phyloP scores from a whole-genome alignment of 2,113 vertebrate species.

The Podarcis raffonei region DNA sequence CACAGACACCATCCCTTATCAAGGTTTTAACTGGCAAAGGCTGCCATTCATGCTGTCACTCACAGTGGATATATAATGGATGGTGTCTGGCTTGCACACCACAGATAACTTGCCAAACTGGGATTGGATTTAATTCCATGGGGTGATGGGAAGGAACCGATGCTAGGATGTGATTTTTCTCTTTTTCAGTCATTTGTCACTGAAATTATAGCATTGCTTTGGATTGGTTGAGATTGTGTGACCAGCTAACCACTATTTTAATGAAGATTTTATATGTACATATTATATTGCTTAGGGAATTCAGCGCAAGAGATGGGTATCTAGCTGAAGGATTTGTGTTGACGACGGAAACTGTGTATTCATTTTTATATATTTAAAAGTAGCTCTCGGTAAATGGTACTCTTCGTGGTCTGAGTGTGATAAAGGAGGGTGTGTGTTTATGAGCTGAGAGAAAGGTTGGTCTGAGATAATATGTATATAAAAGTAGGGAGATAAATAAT shows the following conservation, averaged over 20 bases:
- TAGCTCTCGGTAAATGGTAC: background rate
- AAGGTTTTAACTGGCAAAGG: constrained; percentile 69
- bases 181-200: constrained; percentile 38
- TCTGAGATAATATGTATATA: background rate
- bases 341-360: background rate
- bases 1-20: constrained; percentile 79
- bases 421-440: background rate
- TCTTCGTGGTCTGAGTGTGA: too few species aligned
- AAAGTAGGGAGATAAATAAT: background rate
- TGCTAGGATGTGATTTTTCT: constrained; percentile 68
- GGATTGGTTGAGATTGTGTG: constrained; percentile 35
- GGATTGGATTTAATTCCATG: constrained; percentile 71
- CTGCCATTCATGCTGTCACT: constrained; percentile 84
- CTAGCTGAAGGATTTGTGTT: background rate
- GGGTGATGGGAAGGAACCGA: constrained; percentile 48
- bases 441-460: background rate
- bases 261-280: constrained; percentile 18
- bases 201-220: constrained; percentile 48
- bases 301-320: background rate
- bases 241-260: constrained; percentile 30
- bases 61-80: constrained; percentile 78
- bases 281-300: background rate
- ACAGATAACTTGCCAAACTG: constrained; percentile 83
- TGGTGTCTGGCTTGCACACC: constrained; percentile 78
- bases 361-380: background rate